A percentile compares a stretch with the other conserved stretches of the same genome.
Evolutionary conservation across 37 sponge, comb jelly and placozoan genomes (phyloP).

Genomic region (Haliclona indistincta): DNA sequence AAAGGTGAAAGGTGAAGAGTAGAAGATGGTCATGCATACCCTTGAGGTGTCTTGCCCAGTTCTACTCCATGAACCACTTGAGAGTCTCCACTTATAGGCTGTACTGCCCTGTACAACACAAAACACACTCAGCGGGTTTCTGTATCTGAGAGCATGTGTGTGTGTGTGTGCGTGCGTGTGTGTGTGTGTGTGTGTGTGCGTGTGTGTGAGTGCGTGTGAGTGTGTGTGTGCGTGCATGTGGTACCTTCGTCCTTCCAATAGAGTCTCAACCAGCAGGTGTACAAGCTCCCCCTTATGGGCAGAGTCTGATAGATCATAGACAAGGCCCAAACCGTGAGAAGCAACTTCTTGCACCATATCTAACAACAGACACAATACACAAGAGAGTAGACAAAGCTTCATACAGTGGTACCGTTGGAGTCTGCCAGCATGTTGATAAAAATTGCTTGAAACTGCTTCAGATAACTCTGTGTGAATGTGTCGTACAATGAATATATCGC

Average conservation of each 20-base stretch:
- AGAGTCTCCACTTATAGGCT: conserved; percentile 44
- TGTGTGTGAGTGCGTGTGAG: not conserved
- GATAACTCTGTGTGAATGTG: no score
- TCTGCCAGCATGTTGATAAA: conserved; percentile 68
- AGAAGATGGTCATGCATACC: conserved; percentile 27
- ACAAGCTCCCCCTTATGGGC: conserved; percentile 45
- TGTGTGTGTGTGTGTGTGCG: not conserved
- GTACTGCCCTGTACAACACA: conserved; percentile 4
- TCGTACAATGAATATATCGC: no score
- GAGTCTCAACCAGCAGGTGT: conserved; percentile 49
- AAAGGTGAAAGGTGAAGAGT: not conserved
- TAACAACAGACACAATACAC: not conserved
- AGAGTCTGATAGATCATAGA: conserved; percentile 58
- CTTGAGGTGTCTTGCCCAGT: conserved; percentile 73
- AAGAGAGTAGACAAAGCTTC: no score
- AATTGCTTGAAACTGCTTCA: conserved; percentile 50
- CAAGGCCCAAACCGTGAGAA: conserved; percentile 64
- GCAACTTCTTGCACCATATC: conserved; percentile 82
- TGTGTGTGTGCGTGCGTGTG: not conserved
- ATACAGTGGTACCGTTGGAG: conserved; percentile 36
- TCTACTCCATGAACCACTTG: conserved; percentile 60
- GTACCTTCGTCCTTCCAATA: conserved; percentile 69
- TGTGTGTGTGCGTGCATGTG: not conserved
- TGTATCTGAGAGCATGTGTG: not conserved
- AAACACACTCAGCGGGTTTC: no score